Base-by-base conservation (phyloP, 2,888 invertebrate genomes). In the Athalia circularis region DNA sequence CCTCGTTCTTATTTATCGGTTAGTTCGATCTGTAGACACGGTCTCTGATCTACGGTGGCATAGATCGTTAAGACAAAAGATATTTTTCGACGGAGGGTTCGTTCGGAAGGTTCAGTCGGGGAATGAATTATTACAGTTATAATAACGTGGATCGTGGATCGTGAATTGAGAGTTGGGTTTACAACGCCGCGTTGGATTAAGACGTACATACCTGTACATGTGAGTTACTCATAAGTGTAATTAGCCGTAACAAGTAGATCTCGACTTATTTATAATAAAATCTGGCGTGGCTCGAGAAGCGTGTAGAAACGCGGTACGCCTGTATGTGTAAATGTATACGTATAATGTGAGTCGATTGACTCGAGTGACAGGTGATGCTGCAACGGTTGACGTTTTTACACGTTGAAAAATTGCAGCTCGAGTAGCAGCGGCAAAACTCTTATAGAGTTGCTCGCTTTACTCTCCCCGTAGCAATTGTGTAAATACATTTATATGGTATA, bases 341-440 rank as follows among this genome's bases (percentile, higher is more conserved):
- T 29, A 29, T 2, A 29, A 29, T 29, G 29, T 29, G 29, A 29
- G 29, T 29, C 72, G 59, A 72, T 59, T 59, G 72, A 67, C 57
- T 77, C 43, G 77, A 75, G 78, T 75, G 78, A 78, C 78, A 78
- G 52, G 75, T 78, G 78, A 65, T 62, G 75, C 52, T n/a, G 52
- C 65, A 65, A 61, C 72, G 72, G 72, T 47, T 59, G 45, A 59
- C 59, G 72, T 72, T 72, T 72, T 59, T 72, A 72, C 59, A 13
- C 72, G 59, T 72, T 72, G 29, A 29, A 29, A 29, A 45, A 59
- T 47, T 59, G 29, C 9, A 43, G 43, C 59, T 59, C 72, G 2
- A 29, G 29, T 29, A 29, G 29, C 29, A 29, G 29, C 29, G 2
- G 29, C 29, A 29, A 29, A 29, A 29, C 29, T 29, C 29, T 29